phyloP scores from a whole-genome alignment of 2,888 invertebrate species.

The Pyrrhosoma nymphula region DNA sequence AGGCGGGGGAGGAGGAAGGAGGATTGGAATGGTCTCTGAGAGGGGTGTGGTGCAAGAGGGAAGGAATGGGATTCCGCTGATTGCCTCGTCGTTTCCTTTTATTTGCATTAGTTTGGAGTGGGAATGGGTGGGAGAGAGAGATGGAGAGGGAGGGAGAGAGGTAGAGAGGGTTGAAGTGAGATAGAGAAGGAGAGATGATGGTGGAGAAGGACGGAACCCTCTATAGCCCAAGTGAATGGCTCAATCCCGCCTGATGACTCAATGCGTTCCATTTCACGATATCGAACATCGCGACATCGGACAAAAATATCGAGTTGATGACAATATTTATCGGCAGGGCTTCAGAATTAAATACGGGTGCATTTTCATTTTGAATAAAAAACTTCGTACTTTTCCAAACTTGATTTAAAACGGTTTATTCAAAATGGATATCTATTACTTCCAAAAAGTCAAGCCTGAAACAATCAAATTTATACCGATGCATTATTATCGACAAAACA shows the following conservation, averaged over 20 bases:
- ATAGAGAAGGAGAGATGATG: no score
- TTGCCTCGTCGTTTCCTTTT: conserved; percentile 60
- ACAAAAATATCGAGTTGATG: background rate
- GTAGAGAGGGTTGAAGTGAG: no score
- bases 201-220: background rate
- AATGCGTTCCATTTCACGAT: background rate
- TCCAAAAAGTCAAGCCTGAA: no score
- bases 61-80: conserved; percentile 53
- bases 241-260: background rate
- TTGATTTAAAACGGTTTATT: no score
- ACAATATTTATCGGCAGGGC: no score
- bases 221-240: background rate
- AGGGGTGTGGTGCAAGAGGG: background rate
- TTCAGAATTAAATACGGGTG: no score
- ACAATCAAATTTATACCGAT: no score
- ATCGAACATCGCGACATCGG: background rate
- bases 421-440: no score
- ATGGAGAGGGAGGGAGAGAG: background rate
- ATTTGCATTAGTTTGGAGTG: conserved; percentile 53
- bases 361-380: no score
- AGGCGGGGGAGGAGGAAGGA: background rate
- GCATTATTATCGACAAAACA: no score
- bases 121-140: background rate
- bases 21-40: no score
- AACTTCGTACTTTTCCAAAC: no score